A percentile compares a stretch with the other conserved stretches of the same genome.
Evolutionary conservation across 2,113 vertebrate genomes (phyloP).

Genomic region (Siniperca knerii): DNA sequence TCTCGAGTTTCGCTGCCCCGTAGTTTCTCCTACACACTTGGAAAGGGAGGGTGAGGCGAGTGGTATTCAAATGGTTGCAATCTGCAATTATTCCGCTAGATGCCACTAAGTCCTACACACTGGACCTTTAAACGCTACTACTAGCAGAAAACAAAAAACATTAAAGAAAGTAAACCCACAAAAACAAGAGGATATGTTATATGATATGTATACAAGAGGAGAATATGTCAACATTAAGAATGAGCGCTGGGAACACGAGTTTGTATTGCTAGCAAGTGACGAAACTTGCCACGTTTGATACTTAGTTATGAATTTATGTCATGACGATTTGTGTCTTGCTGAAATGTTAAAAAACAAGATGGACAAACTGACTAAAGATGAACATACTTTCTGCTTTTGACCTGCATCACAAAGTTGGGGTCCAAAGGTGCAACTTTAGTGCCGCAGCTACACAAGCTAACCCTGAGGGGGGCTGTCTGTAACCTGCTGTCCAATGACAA

Average conservation of each 20-base stretch:
- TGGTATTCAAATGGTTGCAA: too few relatives aligned
- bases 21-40: too few relatives aligned
- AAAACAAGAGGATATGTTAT: neutral
- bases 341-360: neutral
- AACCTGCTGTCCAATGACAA: conserved; percentile 29
- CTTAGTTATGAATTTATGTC: neutral
- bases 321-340: neutral
- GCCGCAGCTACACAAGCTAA: neutral
- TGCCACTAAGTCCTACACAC: too few relatives aligned
- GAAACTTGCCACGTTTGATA: neutral
- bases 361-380: neutral
- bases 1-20: too few relatives aligned
- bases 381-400: neutral
- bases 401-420: neutral
- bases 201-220: neutral
- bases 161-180: neutral
- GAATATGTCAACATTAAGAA: neutral
- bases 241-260: neutral
- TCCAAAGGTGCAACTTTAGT: neutral
- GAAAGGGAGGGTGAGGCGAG: too few relatives aligned
- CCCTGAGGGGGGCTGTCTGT: conserved; percentile 3
- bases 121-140: neutral
- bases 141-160: neutral
- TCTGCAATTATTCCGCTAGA: too few relatives aligned
- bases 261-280: neutral